A percentile compares a stretch with the other conserved stretches of the same genome.
Evolutionary conservation across 2,113 vertebrate genomes (phyloP).

Genomic region (Periophthalmodon schlosseri): DNA sequence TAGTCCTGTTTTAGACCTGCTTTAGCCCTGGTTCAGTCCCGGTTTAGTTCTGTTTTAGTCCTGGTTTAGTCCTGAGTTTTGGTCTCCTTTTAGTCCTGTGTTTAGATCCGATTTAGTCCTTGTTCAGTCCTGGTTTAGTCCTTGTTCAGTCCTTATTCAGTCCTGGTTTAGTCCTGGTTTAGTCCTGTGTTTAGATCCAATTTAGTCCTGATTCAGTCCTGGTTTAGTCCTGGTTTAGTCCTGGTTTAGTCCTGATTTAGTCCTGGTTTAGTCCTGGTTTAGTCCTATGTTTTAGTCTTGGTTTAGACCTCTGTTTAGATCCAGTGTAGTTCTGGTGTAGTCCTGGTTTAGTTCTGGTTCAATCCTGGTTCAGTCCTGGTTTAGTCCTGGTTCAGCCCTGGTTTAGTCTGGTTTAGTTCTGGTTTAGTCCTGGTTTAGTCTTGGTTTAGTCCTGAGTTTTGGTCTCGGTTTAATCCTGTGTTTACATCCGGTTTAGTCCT

Average conservation of each 20-base stretch:
- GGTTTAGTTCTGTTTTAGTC: not conserved
- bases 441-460: too few species aligned
- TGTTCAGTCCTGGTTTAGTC: not conserved
- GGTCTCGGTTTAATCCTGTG: too few species aligned
- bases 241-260: not conserved
- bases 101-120: not conserved
- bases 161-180: not conserved
- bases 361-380: too few species aligned
- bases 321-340: too few species aligned
- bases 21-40: not conserved
- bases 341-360: too few species aligned
- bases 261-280: not conserved
- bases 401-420: too few species aligned
- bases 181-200: not conserved
- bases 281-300: not conserved
- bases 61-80: not conserved
- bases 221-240: not conserved
- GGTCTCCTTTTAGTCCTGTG: not conserved
- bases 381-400: too few species aligned
- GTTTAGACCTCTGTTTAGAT: too few species aligned
- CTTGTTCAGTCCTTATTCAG: not conserved
- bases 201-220: too few species aligned
- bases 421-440: too few species aligned
- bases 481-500: too few species aligned
- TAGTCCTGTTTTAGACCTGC: not conserved